Evolutionary conservation across 2,888 invertebrate species (phyloP).

Genomic region (Allophyes oxyacanthae): DNA sequence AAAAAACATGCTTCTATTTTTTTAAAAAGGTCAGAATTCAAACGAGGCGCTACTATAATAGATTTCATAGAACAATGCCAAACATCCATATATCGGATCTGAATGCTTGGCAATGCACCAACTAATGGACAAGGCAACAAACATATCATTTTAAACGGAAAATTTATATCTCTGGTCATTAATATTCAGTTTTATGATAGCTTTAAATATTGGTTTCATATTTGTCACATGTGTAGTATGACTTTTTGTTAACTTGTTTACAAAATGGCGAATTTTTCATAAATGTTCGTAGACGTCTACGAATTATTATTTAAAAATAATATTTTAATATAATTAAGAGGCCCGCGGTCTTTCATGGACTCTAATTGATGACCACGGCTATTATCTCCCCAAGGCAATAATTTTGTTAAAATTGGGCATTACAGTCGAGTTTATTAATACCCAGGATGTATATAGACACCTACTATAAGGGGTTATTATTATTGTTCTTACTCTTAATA

Average conservation of each 20-base stretch:
- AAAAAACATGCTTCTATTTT: too few relatives aligned
- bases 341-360: too few relatives aligned
- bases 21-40: constrained; percentile 1
- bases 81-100: constrained; percentile 41
- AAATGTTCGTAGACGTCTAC: too few relatives aligned
- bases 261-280: not conserved
- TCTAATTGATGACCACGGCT: too few relatives aligned
- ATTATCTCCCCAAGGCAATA: too few relatives aligned
- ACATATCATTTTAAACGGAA: constrained; percentile 46
- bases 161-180: constrained; percentile 58
- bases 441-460: too few relatives aligned
- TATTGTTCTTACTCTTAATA: too few relatives aligned
- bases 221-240: constrained; percentile 17
- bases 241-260: not conserved
- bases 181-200: constrained; percentile 41
- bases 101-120: constrained; percentile 63
- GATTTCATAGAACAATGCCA: constrained; percentile 62
- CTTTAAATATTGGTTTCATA: constrained; percentile 40
- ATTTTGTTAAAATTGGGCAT: too few relatives aligned
- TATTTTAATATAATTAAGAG: too few relatives aligned
- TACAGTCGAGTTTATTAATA: too few relatives aligned
- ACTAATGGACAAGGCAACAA: constrained; percentile 57
- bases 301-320: too few relatives aligned
- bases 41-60: constrained; percentile 40
- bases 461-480: too few relatives aligned